Conservation (phyloP, 2,888 invertebrate genomes). For the Chelonus formosanus region DNA sequence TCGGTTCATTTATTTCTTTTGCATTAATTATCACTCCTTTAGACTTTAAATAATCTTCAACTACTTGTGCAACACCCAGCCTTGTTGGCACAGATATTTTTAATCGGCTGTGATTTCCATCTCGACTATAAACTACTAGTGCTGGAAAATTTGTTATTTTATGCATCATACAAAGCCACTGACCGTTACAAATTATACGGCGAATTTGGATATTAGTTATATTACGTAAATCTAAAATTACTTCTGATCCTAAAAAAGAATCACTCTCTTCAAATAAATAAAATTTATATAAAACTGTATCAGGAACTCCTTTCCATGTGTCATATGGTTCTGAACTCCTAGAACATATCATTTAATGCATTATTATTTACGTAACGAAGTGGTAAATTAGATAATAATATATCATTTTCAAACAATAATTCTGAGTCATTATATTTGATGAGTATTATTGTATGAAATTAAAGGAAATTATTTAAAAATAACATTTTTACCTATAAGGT, state of each 20-base stretch:
- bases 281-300: conserved; percentile 69
- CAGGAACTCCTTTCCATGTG: conserved; percentile 68
- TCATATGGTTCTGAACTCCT: conserved; percentile 64
- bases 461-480: not conserved
- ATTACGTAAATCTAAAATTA: conserved; percentile 73
- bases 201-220: conserved; percentile 70
- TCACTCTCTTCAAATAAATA: conserved; percentile 74
- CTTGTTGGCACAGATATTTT: conserved; percentile 65
- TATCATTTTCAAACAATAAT: too few relatives aligned
- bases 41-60: conserved; percentile 67
- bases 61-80: conserved; percentile 66
- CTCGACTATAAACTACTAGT: conserved; percentile 67
- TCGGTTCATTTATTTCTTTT: conserved; percentile 39
- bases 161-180: conserved; percentile 66
- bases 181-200: conserved; percentile 69
- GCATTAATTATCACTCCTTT: conserved; percentile 39
- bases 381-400: too few relatives aligned
- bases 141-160: conserved; percentile 68
- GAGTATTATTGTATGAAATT: too few relatives aligned
- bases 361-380: not conserved
- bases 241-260: conserved; percentile 72
- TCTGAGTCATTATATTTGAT: too few relatives aligned
- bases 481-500: conserved; percentile 66
- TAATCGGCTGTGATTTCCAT: conserved; percentile 62
- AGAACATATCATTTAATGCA: conserved; percentile 34